Base-by-base conservation (phyloP, 1,140 invertebrate species). In the Steinernema feltiae region DNA sequence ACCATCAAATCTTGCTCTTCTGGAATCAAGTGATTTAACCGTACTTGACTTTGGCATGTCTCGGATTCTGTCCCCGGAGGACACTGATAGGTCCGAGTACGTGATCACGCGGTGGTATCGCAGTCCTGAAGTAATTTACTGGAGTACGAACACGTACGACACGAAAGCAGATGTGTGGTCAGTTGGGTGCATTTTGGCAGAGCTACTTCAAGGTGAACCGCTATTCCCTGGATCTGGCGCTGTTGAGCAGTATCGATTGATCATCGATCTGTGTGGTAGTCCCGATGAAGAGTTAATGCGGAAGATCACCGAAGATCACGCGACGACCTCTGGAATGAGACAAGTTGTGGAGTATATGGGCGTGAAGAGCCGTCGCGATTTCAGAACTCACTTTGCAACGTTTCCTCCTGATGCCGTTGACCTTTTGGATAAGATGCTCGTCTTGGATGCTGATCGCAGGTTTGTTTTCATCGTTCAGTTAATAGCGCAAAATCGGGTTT, bases 171-270 rank as follows among this genome's bases (percentile, higher is more conserved):
- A 99, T 87, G 91, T 99, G 87, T 99, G 97, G 97, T 98, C 94
- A 12, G 94, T 99, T 15, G 97, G 97, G 35, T 99, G 97, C 86
- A 99, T 99, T 80, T 98, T 98, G 88, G 95, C 94, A 0, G 97
- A 99, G 87, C 91, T 99, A 35, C 88, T 99, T 1, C 91, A 92
- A 69, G 95, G 97, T 93, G 92, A 95, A 83, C 92, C 96, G 1
- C 87, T 99, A 17, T 99, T 98, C 86, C 93, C 94, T 0, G 97
- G 96, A 1, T 96, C 97, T 89, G 93, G 93, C 1, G 95, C 82
- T 83, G 74, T 30, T 71, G 1, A 17, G 31, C 83, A 84, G 71
- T 84, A 83, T 72, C 72, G 80, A 35, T 32, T 83, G 29, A 84
- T 84, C 72, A 82, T 83, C 32, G 48, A 74, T 21, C 70, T 85